Evolutionary conservation across 2,888 invertebrate genomes (phyloP).

Genomic region (Ypsolopha sequella): DNA sequence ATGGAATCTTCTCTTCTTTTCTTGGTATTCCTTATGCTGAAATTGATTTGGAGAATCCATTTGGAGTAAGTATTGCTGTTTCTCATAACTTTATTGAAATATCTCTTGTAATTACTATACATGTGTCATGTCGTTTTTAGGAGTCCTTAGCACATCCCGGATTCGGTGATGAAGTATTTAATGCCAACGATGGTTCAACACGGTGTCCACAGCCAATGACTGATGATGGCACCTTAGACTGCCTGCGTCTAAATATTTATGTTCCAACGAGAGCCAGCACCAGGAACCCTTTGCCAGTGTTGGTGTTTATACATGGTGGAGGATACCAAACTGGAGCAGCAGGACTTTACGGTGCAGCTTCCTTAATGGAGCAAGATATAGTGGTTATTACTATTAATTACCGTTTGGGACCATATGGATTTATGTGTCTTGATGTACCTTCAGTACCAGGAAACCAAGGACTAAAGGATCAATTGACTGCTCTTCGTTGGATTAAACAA

Average conservation of each 20-base stretch:
- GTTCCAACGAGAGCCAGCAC: slow-evolving; percentile 7
- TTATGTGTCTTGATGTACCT: slow-evolving; percentile 51
- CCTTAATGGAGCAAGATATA: slow-evolving; percentile 43
- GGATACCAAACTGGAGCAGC: slow-evolving; percentile 35
- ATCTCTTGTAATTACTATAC: background rate
- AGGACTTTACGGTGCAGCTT: slow-evolving; percentile 31
- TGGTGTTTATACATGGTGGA: slow-evolving; percentile 29
- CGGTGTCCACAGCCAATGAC: slow-evolving; percentile 5
- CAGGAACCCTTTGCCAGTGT: slow-evolving; percentile 5
- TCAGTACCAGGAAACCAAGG: slow-evolving; percentile 53
- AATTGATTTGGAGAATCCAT: slow-evolving; percentile 45
- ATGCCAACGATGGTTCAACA: slow-evolving; percentile 20
- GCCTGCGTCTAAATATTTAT: slow-evolving; percentile 7
- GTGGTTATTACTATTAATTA: slow-evolving; percentile 55
- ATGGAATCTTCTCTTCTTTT: slow-evolving; percentile 51
- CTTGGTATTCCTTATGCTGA: slow-evolving; percentile 54
- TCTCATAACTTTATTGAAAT: background rate
- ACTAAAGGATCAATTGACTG: slow-evolving; percentile 49
- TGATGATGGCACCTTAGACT: slow-evolving; percentile 4
- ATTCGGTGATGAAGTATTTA: slow-evolving; percentile 39
- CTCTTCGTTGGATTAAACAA: slow-evolving; percentile 45
- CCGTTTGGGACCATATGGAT: slow-evolving; percentile 55
- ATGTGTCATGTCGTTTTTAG: slow-evolving; percentile 27
- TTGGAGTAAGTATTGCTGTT: slow-evolving; percentile 43
- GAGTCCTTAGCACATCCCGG: slow-evolving; percentile 26